Evolutionary conservation across 2,113 vertebrate genomes (phyloP), one percentile per base, ranked within the genome.

Genomic region (Cinclus mexicanus): DNA sequence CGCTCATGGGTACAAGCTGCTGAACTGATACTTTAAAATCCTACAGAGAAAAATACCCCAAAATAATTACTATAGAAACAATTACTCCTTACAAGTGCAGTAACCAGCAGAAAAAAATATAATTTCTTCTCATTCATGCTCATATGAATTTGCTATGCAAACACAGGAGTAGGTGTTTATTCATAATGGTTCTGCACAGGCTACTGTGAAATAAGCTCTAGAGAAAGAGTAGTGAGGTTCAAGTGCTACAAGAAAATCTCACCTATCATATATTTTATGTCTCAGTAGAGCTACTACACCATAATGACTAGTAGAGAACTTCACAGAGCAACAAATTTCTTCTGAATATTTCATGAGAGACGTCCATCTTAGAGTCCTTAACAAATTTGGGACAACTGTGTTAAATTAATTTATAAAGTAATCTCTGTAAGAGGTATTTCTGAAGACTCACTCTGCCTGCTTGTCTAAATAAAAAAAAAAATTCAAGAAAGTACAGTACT

Each of bases 341-440:
- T 31, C 65, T 95, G 44, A 95, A 83, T 92, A 72, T 89, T 96
- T 94, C n/a, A 94, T 61, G 37, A 35, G 26, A 10, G 50, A 81
- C 1, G 14, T 82, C 52, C 11, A 37, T 59, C 81, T 52, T 44
- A 46, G 50, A 83, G 41, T 60, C 52, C 65, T 93, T 92, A 80
- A 61, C 31, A 80, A 90, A 77, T 78, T 1, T 67, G 53, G 60
- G 41, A 49, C 42, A 69, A 42, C 1, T 35, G 14, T 33, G 16
- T 76, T 89, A 77, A 57, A 94, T 83, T 84, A 11, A 70, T 42
- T 85, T 59, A 70, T 63, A 39, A 85, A 74, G 26, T 61, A 49
- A 68, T 59, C 33, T 70, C 47, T 72, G 22, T 33, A 22, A 91
- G 68, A 82, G 74, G 5, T 22, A 53, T 87, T 89, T 96, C 50